Percentiles rank a stretch among this genome's conserved stretches.
These are phyloP conservation scores for Chiroxiphia lanceolata DNA, from an alignment of 2,797 vertebrate species.

Conservation along the genomic window DNA sequence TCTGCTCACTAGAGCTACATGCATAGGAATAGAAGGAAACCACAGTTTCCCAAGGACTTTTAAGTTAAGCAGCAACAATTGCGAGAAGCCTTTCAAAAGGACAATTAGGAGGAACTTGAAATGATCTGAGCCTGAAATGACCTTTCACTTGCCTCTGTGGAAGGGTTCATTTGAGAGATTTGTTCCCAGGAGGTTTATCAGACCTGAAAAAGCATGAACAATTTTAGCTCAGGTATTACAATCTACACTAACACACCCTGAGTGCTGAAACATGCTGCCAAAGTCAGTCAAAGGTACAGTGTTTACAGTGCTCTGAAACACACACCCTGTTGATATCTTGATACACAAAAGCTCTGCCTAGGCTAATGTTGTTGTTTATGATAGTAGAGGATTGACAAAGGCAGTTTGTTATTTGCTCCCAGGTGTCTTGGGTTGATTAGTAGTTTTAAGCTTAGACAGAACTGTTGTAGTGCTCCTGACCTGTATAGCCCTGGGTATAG, in stretches of 20 bases:
- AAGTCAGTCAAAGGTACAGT: not conserved
- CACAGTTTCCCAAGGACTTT: not conserved
- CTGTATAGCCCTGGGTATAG: not conserved
- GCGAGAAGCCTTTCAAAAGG: not conserved
- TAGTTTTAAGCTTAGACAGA: not conserved
- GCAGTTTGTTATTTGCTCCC: not conserved
- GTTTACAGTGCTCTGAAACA: not conserved
- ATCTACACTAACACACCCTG: not conserved
- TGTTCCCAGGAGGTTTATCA: not conserved
- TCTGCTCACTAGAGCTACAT: not conserved
- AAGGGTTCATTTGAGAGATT: not conserved
- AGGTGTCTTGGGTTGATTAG: not conserved
- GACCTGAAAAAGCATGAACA: not conserved
- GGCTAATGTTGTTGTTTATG: not conserved
- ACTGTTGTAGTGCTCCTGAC: not conserved
- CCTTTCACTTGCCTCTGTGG: not conserved
- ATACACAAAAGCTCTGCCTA: not conserved
- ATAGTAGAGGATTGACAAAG: not conserved
- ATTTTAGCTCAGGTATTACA: not conserved
- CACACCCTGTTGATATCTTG: not conserved
- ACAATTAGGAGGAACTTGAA: not conserved
- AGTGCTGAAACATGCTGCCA: not conserved
- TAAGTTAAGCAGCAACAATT: not conserved
- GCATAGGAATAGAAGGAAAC: not conserved
- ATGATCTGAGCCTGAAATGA: not conserved